Percentiles rank a stretch among this genome's conserved stretches.
These are phyloP conservation scores for Coreius guichenoti DNA, from an alignment of 2,797 vertebrate species.

Conservation along the genomic window DNA sequence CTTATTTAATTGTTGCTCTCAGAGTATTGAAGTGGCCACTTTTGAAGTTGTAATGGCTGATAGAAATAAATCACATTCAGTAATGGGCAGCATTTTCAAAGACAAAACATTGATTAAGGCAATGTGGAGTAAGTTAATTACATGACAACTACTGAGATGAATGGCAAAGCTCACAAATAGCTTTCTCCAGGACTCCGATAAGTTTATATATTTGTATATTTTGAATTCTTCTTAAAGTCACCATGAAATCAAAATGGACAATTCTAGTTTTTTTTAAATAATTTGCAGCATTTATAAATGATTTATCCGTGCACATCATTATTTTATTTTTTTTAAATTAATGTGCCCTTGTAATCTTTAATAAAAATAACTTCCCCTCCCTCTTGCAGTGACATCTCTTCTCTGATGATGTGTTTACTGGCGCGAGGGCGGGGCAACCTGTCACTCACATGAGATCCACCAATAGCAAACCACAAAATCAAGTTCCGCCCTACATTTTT, in stretches of 20 bases:
- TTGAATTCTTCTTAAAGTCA: background rate
- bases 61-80: slow-evolving; percentile 37
- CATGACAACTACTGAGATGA: background rate
- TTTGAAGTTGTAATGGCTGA: slow-evolving; percentile 16
- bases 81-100: slow-evolving; percentile 18
- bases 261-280: background rate
- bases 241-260: background rate
- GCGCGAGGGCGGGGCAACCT: too few relatives aligned
- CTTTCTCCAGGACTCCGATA: background rate
- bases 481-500: background rate
- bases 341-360: background rate
- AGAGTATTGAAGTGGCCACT: slow-evolving; percentile 20
- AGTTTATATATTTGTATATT: background rate
- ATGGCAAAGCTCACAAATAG: background rate
- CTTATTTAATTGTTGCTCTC: slow-evolving; percentile 48
- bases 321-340: too few relatives aligned
- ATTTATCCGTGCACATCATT: background rate
- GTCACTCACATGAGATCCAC: background rate
- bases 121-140: background rate
- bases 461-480: background rate
- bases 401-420: too few relatives aligned
- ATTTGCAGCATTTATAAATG: background rate
- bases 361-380: background rate
- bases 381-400: too few relatives aligned
- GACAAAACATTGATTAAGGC: slow-evolving; percentile 9